Conservation (phyloP, 2,888 invertebrate genomes). For the Pseudeuparius sepicola region DNA sequence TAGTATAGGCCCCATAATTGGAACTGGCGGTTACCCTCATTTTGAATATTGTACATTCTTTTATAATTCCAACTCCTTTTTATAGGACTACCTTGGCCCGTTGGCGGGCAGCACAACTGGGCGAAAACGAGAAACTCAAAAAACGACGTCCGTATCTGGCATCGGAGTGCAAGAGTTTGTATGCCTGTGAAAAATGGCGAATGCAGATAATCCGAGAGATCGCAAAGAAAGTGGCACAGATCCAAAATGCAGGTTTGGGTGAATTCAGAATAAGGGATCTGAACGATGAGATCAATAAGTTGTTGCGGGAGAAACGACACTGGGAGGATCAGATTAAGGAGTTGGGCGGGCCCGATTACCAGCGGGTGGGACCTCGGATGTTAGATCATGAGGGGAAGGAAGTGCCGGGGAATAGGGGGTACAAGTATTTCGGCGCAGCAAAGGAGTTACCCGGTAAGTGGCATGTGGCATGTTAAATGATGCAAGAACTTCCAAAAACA, state of each 20-base stretch:
- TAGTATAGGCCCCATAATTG: not conserved
- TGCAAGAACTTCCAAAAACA: no score
- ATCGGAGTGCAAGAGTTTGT: conserved; percentile 85
- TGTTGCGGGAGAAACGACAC: conserved; percentile 89
- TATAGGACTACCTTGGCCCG: conserved; percentile 93
- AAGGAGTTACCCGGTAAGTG: conserved; percentile 82
- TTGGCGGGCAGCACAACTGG: conserved; percentile 94
- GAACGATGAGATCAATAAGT: conserved; percentile 98
- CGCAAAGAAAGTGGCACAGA: conserved; percentile 96
- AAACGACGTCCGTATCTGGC: conserved; percentile 89
- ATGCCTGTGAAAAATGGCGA: conserved; percentile 92
- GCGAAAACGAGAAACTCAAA: conserved; percentile 73
- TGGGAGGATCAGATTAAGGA: conserved; percentile 97
- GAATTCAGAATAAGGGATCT: conserved; percentile 96
- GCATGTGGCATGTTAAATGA: conserved; percentile 8
- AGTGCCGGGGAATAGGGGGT: conserved; percentile 95
- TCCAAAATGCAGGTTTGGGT: conserved; percentile 98
- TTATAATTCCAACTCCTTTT: conserved; percentile 13
- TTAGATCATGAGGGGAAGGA: conserved; percentile 86
- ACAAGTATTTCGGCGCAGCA: conserved; percentile 98
- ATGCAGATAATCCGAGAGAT: conserved; percentile 95
- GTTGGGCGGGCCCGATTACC: conserved; percentile 90
- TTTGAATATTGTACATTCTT: conserved; percentile 6
- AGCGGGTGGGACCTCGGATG: conserved; percentile 86
- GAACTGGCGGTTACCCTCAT: not conserved